These are phyloP conservation scores for Antitype chi DNA, from an alignment of 2,888 invertebrate species.

Conservation along the genomic window DNA sequence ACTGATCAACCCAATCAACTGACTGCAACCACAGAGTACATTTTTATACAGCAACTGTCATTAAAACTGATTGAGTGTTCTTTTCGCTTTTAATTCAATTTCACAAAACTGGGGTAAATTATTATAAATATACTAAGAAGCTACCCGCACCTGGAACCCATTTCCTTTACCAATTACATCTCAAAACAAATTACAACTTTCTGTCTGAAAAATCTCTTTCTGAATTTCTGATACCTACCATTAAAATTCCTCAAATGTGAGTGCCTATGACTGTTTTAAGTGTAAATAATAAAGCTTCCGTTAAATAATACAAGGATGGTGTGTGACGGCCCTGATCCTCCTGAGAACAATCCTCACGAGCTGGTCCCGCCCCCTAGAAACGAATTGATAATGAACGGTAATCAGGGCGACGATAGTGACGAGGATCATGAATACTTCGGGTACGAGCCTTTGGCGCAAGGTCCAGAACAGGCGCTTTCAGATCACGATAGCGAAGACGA, in stretches of 20 bases:
- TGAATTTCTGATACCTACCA: not conserved
- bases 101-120: not conserved
- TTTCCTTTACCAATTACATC: not conserved
- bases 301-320: conserved; percentile 72
- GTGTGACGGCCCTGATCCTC: conserved; percentile 87
- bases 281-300: conserved; percentile 14
- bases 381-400: conserved; percentile 80
- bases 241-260: conserved; percentile 4
- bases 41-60: too few relatives aligned
- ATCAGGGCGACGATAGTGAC: conserved; percentile 87
- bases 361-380: conserved; percentile 83
- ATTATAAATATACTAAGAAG: not conserved
- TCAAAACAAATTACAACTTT: not conserved
- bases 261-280: not conserved
- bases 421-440: conserved; percentile 88
- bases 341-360: conserved; percentile 84
- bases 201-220: not conserved
- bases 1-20: too few relatives aligned
- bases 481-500: conserved; percentile 82
- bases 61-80: too few relatives aligned
- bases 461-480: conserved; percentile 79
- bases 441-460: conserved; percentile 89
- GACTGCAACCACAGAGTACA: too few relatives aligned
- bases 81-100: too few relatives aligned
- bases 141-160: not conserved